Evolutionary conservation across 2,797 vertebrate species (phyloP).

Genomic region (Dendrocincla tyrannina): DNA sequence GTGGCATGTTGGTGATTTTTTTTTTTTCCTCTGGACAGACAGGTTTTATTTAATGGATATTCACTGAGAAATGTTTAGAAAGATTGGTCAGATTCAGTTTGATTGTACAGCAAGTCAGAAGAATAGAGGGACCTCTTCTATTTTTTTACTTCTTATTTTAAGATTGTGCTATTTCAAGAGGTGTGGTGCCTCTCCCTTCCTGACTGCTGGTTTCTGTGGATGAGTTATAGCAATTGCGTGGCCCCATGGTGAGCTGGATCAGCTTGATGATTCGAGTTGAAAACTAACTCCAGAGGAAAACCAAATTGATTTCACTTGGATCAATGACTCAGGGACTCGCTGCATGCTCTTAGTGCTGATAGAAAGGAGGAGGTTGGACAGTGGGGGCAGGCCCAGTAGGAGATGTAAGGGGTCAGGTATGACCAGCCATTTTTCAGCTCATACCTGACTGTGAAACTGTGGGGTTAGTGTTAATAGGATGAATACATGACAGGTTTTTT

Average conservation of each 20-base stretch:
- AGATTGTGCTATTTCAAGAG: background rate
- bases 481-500: accelerated
- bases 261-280: background rate
- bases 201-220: background rate
- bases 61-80: background rate
- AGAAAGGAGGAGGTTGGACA: background rate
- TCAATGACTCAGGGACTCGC: background rate
- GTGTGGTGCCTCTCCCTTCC: background rate
- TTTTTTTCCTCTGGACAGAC: background rate
- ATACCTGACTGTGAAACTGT: background rate
- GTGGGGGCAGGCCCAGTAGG: background rate
- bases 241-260: conserved; percentile 22
- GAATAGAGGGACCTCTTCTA: background rate
- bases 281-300: conserved; percentile 18
- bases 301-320: conserved; percentile 8
- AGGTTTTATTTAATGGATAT: conserved; percentile 1
- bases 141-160: background rate
- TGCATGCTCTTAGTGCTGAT: background rate
- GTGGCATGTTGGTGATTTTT: background rate
- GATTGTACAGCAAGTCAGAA: background rate
- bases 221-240: conserved; percentile 13
- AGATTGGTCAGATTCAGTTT: background rate
- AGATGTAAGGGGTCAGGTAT: background rate
- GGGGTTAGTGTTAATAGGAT: background rate
- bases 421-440: background rate